These are phyloP conservation scores for Cantharis rustica DNA, from an alignment of 2,888 invertebrate species.

Conservation along the genomic window DNA sequence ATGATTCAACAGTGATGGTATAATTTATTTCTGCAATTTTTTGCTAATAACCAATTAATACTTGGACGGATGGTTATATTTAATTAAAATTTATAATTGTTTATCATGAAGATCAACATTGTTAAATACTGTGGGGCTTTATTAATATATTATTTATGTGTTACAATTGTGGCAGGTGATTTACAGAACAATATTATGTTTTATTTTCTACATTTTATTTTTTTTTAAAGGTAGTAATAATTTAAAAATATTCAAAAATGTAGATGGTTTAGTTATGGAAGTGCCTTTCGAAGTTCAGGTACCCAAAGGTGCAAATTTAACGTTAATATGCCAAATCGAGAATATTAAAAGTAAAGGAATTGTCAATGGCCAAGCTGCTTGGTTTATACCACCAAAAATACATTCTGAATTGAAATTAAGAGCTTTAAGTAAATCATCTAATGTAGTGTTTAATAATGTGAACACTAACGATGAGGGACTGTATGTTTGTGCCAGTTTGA, in stretches of 20 bases:
- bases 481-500: neutral
- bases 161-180: too few relatives aligned
- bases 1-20: too few relatives aligned
- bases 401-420: neutral
- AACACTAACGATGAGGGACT: neutral
- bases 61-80: too few relatives aligned
- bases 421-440: neutral
- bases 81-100: too few relatives aligned
- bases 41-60: too few relatives aligned
- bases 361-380: neutral
- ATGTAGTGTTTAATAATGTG: neutral
- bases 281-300: neutral
- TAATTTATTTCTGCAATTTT: too few relatives aligned
- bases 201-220: too few relatives aligned
- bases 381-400: neutral
- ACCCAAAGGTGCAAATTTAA: neutral
- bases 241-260: neutral
- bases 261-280: neutral
- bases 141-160: too few relatives aligned
- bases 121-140: too few relatives aligned
- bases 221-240: neutral
- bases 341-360: neutral
- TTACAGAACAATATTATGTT: too few relatives aligned
- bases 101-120: too few relatives aligned
- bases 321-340: neutral